Evolutionary conservation across 2,797 vertebrate genomes (phyloP).

Genomic region (Pangasius djambal): DNA sequence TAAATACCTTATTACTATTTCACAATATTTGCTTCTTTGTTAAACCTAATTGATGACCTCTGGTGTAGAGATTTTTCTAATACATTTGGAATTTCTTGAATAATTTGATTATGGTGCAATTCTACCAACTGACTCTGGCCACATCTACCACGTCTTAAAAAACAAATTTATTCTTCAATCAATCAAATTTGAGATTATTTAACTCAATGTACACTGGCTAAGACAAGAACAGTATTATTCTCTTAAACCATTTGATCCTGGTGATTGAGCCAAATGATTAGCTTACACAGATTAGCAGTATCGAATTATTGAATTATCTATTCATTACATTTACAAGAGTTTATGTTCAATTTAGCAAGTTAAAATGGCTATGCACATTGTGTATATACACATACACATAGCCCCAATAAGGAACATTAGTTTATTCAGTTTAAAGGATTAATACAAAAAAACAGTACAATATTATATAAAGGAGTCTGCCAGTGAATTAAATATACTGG

Average conservation of each 20-base stretch:
- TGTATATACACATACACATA: not conserved
- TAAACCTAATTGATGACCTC: not conserved
- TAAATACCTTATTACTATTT: not conserved
- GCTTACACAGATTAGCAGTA: not conserved
- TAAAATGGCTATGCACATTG: not conserved
- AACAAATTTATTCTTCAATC: not conserved
- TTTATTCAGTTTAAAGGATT: not conserved
- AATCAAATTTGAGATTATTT: not conserved
- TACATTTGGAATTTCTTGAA: no score
- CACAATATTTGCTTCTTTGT: not conserved
- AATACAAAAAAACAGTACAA: not conserved
- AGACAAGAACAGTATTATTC: not conserved
- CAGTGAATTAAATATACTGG: not conserved
- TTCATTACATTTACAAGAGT: not conserved
- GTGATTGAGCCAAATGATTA: not conserved
- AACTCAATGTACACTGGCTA: not conserved
- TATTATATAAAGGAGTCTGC: not conserved
- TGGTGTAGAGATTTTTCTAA: not conserved
- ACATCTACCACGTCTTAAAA: not conserved
- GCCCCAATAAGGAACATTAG: no score
- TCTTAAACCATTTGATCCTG: not conserved
- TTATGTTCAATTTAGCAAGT: not conserved
- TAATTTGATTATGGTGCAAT: not conserved
- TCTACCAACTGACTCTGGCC: not conserved
- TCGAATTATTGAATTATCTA: not conserved